Evolutionary conservation across 2,888 invertebrate genomes (phyloP), one percentile per base, ranked within the genome.

Genomic region (Dicyrtoma fusca): DNA sequence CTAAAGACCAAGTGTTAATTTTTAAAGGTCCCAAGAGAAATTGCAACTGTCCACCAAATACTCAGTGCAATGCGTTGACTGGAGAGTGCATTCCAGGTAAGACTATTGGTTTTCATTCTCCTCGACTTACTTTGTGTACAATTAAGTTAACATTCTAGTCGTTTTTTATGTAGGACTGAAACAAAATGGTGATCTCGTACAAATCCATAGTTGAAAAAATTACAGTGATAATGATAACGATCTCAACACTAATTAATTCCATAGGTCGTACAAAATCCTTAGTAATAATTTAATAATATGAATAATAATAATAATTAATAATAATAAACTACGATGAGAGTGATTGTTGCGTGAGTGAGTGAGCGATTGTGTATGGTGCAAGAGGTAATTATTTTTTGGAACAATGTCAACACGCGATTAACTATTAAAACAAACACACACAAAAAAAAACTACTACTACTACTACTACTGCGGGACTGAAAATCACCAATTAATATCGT

Each of bases 331-430:
- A 53, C 19, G 25, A 61, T 69, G 23, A n/a, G 19, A 19, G 61
- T 61, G 59, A 23, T 44, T 59, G 69, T 59, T 13, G 21, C 47
- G 69, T 44, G 57, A 13, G 68, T 49, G 63, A 1, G 25, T 25
- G 61, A 42, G 45, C 59, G 69, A 45, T 44, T 61, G 69, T 61
- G 47, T 25, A 19, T 49, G 23, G 51, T 19, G 65, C 21, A 59
- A 63, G 61, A 53, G 62, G 25, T 57, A 69, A 44, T 68, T 25
- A 26, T 47, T 51, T 66, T 65, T 70, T 21, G 74, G 69, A 70
- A 74, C 74, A 74, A 69, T 73, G 72, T 73, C 74, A 25, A 71
- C 53, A 23, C 42, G 25, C 69, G 66, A 74, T 74, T 74, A 74
- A 74, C 74, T 62, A 63, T 61, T 70, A 72, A 72, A 61, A 69